These are phyloP conservation scores for Seira musarum DNA, from an alignment of 2,888 invertebrate genomes.

Conservation along the genomic window DNA sequence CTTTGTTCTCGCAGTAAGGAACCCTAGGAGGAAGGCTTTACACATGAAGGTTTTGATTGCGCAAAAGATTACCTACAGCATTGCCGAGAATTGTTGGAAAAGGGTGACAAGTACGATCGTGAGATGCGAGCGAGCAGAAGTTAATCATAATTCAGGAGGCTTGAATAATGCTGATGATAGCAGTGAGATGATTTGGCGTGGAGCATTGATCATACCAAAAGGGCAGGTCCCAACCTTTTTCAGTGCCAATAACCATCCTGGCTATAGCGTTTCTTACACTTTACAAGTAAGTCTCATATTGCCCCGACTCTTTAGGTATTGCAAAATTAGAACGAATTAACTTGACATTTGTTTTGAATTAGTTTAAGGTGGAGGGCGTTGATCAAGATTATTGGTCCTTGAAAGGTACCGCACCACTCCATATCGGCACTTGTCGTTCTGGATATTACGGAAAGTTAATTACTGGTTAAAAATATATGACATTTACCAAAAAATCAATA, in stretches of 20 bases:
- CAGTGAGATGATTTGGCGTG: constrained; percentile 42
- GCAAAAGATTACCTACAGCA: constrained; percentile 44
- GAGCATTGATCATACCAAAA: constrained; percentile 52
- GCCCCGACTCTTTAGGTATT: not conserved
- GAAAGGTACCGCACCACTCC: constrained; percentile 45
- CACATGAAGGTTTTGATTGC: constrained; percentile 46
- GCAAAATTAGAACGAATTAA: not conserved
- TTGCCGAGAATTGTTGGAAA: constrained; percentile 48
- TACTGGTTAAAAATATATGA: constrained; percentile 37
- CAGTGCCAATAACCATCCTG: constrained; percentile 33
- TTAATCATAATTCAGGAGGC: constrained; percentile 29
- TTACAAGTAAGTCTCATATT: constrained; percentile 35
- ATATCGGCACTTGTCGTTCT: constrained; percentile 45
- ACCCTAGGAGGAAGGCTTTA: constrained; percentile 30
- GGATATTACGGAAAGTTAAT: constrained; percentile 32
- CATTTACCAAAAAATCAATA: too few species aligned
- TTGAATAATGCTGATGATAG: not conserved
- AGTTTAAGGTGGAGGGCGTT: constrained; percentile 53
- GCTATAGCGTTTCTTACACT: constrained; percentile 30
- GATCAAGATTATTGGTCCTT: constrained; percentile 49
- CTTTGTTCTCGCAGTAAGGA: constrained; percentile 29
- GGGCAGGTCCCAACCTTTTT: constrained; percentile 46
- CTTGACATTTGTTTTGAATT: not conserved
- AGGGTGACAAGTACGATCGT: constrained; percentile 45
- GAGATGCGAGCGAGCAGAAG: constrained; percentile 44